Evolutionary conservation across 2,888 invertebrate species (phyloP).

Genomic region (Cheilosia soror): DNA sequence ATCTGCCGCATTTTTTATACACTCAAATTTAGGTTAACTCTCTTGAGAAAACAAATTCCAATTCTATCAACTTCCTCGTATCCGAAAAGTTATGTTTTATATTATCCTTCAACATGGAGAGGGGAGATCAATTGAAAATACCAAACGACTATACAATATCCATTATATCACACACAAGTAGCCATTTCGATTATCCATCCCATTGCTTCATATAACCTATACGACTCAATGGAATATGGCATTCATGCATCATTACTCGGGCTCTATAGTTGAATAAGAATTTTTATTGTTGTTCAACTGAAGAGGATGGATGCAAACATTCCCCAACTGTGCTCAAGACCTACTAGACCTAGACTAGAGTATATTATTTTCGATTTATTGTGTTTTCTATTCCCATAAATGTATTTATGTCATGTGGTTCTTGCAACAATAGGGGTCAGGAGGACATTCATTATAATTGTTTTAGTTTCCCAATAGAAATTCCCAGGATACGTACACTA

Average conservation of each 20-base stretch:
- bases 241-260: conserved; percentile 32
- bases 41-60: too few relatives aligned
- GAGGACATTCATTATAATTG: neutral
- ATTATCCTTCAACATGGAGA: neutral
- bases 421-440: neutral
- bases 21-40: too few relatives aligned
- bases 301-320: neutral
- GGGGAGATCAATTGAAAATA: conserved; percentile 19
- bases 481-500: neutral
- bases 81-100: neutral
- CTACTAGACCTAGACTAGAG: neutral
- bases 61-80: too few relatives aligned
- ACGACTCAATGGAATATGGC: conserved; percentile 16
- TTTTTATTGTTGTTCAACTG: conserved; percentile 1
- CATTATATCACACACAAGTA: conserved; percentile 27
- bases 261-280: conserved; percentile 4
- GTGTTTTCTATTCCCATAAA: neutral
- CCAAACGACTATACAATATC: conserved; percentile 15
- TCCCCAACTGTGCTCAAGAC: neutral
- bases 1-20: too few relatives aligned
- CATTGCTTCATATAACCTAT: conserved; percentile 11
- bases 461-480: neutral
- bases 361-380: conserved; percentile 9
- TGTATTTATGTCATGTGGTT: neutral
- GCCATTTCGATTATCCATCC: conserved; percentile 30